These are phyloP conservation scores for Oasisia sp. DNA, from an alignment of 2,888 invertebrate species.

Conservation along the genomic window DNA sequence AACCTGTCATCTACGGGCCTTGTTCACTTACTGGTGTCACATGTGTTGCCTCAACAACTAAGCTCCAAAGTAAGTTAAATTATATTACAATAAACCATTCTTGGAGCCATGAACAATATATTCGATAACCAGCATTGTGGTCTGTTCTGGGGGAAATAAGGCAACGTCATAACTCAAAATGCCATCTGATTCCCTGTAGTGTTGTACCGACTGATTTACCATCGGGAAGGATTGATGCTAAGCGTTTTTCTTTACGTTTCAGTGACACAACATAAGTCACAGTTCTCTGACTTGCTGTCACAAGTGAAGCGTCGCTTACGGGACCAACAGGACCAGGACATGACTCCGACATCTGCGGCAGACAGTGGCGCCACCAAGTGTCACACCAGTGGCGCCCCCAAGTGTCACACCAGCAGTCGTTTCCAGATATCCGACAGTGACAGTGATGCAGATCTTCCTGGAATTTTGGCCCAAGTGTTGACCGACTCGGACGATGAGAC, in stretches of 20 bases:
- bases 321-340: neutral
- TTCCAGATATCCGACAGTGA: neutral
- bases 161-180: too few species aligned
- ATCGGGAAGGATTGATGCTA: neutral
- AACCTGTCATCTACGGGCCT: too few species aligned
- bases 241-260: constrained; percentile 13
- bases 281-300: constrained; percentile 25
- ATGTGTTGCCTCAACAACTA: too few species aligned
- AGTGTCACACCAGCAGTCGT: neutral
- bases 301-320: neutral
- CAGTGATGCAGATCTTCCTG: neutral
- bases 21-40: too few species aligned
- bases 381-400: neutral
- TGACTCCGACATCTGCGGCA: neutral
- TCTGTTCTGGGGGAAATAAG: too few species aligned
- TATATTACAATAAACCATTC: too few species aligned
- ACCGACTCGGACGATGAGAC: neutral
- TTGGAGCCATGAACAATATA: too few species aligned
- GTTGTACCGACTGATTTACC: neutral
- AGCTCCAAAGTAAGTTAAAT: too few species aligned
- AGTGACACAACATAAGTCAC: constrained; percentile 36
- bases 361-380: neutral
- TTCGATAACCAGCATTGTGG: too few species aligned
- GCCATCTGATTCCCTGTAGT: too few species aligned
- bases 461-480: neutral